A percentile compares a stretch with the other conserved stretches of the same genome.
Evolutionary conservation across 2,888 invertebrate species (phyloP).

Genomic region (Hermaeophaga mercurialis): DNA sequence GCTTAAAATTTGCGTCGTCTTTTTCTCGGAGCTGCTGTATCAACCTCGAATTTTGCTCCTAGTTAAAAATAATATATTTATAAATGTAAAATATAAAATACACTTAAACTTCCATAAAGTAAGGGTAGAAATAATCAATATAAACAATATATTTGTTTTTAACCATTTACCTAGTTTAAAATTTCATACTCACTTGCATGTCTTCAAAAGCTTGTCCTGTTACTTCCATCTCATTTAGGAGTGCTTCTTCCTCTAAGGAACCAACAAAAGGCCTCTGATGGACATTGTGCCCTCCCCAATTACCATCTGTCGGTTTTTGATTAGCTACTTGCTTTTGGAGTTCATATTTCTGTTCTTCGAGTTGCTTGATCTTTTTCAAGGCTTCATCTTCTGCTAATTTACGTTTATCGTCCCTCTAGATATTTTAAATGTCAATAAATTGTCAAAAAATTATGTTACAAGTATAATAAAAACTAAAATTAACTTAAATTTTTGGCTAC

Average conservation of each 20-base stretch:
- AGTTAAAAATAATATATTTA: constrained; percentile 5
- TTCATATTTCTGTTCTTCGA: constrained; percentile 92
- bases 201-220: constrained; percentile 99
- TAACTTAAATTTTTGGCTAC: constrained; percentile 1
- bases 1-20: constrained; percentile 97
- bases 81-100: not conserved
- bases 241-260: constrained; percentile 90
- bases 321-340: constrained; percentile 88
- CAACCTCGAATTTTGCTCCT: constrained; percentile 91
- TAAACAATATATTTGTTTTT: too few relatives aligned
- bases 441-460: too few relatives aligned
- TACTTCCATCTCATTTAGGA: constrained; percentile 98
- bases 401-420: constrained; percentile 87
- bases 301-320: constrained; percentile 72
- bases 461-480: too few relatives aligned
- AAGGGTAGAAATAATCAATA: too few relatives aligned
- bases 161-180: constrained; percentile 58
- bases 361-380: constrained; percentile 87
- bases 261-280: constrained; percentile 74
- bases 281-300: constrained; percentile 48
- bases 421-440: constrained; percentile 67
- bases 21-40: constrained; percentile 96
- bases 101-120: too few relatives aligned
- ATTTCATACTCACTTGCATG: constrained; percentile 71
- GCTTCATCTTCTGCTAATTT: constrained; percentile 95